Evolutionary conservation across 1,140 invertebrate genomes (phyloP).

Genomic region (Achatina immaculata): DNA sequence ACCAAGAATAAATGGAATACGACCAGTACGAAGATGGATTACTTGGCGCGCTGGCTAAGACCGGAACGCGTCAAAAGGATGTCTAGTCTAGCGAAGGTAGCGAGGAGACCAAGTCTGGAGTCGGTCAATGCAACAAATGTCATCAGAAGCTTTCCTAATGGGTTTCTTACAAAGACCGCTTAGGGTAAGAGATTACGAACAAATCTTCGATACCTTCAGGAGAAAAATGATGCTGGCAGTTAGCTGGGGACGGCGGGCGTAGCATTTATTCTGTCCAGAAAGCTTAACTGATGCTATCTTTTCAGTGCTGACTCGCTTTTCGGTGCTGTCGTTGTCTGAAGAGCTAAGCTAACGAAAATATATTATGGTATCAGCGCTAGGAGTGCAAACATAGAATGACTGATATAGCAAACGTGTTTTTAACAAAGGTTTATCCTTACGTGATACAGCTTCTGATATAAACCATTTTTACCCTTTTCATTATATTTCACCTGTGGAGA

Average conservation of each 20-base stretch:
- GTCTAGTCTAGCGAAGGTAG: background rate
- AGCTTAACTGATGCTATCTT: background rate
- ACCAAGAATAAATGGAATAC: background rate
- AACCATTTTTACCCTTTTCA: no score
- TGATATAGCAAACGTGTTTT: background rate
- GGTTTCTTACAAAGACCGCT: slow-evolving; percentile 6
- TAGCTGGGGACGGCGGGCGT: background rate
- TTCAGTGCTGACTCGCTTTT: background rate
- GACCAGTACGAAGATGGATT: background rate
- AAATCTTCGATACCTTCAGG: slow-evolving; percentile 1
- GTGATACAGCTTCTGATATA: background rate
- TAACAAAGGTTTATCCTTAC: background rate
- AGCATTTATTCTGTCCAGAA: slow-evolving; percentile 17
- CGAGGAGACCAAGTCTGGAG: background rate
- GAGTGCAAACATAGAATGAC: background rate
- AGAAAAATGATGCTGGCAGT: slow-evolving; percentile 16
- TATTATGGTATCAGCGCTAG: background rate
- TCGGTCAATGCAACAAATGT: slow-evolving; percentile 16
- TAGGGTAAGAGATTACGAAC: background rate
- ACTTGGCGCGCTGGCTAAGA: background rate
- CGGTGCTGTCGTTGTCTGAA: background rate
- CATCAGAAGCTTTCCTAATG: slow-evolving; percentile 6
- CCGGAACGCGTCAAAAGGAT: slow-evolving; percentile 10
- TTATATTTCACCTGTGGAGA: no score
- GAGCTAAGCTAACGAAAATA: slow-evolving; percentile 17